Conservation (phyloP, 2,113 vertebrate species). For the Enhydra lutris region DNA sequence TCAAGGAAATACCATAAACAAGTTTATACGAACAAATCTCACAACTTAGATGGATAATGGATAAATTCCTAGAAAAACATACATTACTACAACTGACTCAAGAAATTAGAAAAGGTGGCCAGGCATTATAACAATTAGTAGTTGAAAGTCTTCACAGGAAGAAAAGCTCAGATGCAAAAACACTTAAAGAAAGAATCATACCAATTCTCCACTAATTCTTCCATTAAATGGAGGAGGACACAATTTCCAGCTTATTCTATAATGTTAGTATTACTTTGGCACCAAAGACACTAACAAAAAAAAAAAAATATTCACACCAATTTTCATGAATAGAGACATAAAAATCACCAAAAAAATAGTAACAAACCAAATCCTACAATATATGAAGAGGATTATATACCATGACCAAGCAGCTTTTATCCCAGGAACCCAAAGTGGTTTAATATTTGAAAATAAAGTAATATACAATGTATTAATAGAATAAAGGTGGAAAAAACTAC, state of each 20-base stretch:
- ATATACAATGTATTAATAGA: neutral
- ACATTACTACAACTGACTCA: neutral
- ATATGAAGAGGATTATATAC: neutral
- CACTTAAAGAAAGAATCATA: neutral
- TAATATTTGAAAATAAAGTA: neutral
- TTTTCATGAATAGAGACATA: neutral
- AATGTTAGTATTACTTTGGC: neutral
- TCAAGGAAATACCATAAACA: neutral
- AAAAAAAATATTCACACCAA: neutral
- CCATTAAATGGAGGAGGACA: neutral
- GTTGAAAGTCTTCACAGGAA: neutral
- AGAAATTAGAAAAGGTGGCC: neutral
- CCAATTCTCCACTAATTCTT: neutral
- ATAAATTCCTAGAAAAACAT: neutral
- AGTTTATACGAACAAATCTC: neutral
- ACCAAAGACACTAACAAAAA: neutral
- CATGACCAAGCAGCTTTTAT: neutral
- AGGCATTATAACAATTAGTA: neutral
- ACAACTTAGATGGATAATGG: neutral
- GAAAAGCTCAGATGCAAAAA: neutral
- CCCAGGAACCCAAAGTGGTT: neutral
- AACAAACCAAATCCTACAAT: neutral
- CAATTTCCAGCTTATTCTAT: neutral
- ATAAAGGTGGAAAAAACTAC: neutral
- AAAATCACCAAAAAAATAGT: neutral